phyloP scores from a whole-genome alignment of 2,797 vertebrate species.

The Paguma larvata region DNA sequence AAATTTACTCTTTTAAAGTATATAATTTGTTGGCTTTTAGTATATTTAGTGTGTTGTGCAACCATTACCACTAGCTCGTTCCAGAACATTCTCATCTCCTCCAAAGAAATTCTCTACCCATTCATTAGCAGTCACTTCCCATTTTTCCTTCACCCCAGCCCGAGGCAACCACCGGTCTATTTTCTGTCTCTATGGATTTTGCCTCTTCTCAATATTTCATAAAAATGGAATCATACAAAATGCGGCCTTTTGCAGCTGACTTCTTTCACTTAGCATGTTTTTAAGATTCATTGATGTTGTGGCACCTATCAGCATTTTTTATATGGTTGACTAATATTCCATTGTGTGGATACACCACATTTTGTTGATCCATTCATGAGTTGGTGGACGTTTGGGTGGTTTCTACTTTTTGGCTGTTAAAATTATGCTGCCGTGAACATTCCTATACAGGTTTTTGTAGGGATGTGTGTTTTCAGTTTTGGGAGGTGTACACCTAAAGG shows the following conservation, averaged over 20 bases:
- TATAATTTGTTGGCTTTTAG: neutral
- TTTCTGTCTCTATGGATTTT: neutral
- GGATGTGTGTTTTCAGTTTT: slow-evolving; percentile 19
- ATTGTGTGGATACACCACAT: neutral
- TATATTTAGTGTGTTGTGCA: neutral
- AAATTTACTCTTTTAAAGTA: neutral
- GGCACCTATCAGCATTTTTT: neutral
- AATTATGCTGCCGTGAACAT: slow-evolving; percentile 54
- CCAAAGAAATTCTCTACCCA: neutral
- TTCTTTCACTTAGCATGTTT: slow-evolving; percentile 19
- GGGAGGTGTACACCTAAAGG: neutral
- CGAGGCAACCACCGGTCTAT: neutral
- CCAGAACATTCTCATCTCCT: slow-evolving; percentile 1
- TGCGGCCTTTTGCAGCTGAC: slow-evolving; percentile 10
- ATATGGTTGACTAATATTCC: neutral
- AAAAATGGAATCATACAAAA: neutral
- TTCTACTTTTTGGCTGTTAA: neutral
- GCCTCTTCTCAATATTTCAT: neutral
- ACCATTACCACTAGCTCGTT: neutral
- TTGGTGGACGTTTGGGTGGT: neutral
- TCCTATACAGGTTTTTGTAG: neutral
- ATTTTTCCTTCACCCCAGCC: neutral
- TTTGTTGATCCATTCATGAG: neutral
- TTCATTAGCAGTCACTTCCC: neutral
- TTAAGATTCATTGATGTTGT: neutral